Evolutionary conservation across 2,888 invertebrate genomes (phyloP).

Genomic region (Acleris emargana): DNA sequence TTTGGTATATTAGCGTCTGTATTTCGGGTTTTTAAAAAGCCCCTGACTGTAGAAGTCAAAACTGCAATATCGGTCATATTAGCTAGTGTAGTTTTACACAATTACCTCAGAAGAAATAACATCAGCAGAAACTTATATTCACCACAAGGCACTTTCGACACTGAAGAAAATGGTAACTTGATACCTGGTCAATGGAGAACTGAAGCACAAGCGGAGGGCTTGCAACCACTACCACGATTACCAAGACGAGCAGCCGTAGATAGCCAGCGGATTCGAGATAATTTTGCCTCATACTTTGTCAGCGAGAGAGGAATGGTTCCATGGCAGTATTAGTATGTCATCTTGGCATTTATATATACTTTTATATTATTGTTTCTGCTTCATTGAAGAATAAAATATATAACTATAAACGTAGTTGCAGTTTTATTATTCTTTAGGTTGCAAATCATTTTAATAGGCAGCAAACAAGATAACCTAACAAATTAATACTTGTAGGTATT

Average conservation of each 20-base stretch:
- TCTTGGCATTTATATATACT: slow-evolving; percentile 13
- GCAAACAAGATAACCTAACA: too few relatives aligned
- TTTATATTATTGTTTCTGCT: slow-evolving; percentile 13
- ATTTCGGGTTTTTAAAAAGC: slow-evolving; percentile 37
- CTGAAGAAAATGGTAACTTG: slow-evolving; percentile 10
- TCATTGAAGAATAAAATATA: slow-evolving; percentile 13
- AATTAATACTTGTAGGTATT: too few relatives aligned
- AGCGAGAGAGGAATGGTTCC: slow-evolving; percentile 13
- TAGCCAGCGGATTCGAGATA: slow-evolving; percentile 10
- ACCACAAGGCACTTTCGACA: slow-evolving; percentile 13
- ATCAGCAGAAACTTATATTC: slow-evolving; percentile 12
- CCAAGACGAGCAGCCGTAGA: slow-evolving; percentile 10
- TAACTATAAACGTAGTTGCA: slow-evolving; percentile 10
- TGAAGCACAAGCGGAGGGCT: slow-evolving; percentile 11
- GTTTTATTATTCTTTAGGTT: not conserved
- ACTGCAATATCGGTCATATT: slow-evolving; percentile 5
- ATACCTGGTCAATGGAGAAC: slow-evolving; percentile 11
- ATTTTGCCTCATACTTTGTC: slow-evolving; percentile 9
- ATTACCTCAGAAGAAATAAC: slow-evolving; percentile 10
- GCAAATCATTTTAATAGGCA: too few relatives aligned
- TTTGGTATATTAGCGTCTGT: slow-evolving; percentile 42
- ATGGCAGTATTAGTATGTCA: slow-evolving; percentile 10
- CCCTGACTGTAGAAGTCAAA: not conserved
- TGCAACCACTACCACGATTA: slow-evolving; percentile 10
- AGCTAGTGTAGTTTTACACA: not conserved